Percentiles rank a stretch among this genome's conserved stretches.
These are phyloP conservation scores for Synanthedon formicaeformis DNA, from an alignment of 2,888 invertebrate species.

Conservation along the genomic window DNA sequence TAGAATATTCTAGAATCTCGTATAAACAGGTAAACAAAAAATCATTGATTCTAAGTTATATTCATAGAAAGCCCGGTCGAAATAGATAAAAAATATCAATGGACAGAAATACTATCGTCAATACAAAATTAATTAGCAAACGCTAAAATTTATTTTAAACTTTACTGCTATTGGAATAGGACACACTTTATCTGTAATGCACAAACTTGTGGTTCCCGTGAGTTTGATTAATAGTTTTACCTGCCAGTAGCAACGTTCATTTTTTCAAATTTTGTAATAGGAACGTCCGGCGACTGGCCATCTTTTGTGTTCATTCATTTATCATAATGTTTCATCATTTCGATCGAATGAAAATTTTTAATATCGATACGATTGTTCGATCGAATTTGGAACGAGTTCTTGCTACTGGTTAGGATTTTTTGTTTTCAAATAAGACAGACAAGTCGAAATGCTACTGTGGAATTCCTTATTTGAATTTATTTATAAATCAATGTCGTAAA, in stretches of 20 bases:
- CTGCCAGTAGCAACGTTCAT: constrained; percentile 42
- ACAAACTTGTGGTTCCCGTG: constrained; percentile 16
- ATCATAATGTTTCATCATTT: constrained; percentile 35
- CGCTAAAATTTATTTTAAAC: too few species aligned
- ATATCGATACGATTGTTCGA: constrained; percentile 46
- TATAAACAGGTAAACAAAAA: too few species aligned
- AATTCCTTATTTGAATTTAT: constrained; percentile 15
- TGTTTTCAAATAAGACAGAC: neutral
- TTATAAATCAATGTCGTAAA: neutral
- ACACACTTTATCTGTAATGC: too few species aligned
- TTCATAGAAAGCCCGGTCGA: too few species aligned
- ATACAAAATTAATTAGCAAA: too few species aligned
- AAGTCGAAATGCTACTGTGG: neutral
- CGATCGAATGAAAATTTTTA: constrained; percentile 32
- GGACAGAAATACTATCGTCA: too few species aligned
- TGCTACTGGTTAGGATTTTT: neutral
- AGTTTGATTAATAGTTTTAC: constrained; percentile 53
- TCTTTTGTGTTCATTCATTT: constrained; percentile 43
- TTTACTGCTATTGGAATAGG: too few species aligned
- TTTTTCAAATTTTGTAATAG: constrained; percentile 19
- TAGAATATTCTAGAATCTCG: too few species aligned
- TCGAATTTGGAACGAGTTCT: neutral
- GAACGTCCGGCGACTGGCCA: constrained; percentile 34
- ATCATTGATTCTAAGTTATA: too few species aligned
- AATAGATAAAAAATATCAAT: too few species aligned